Evolutionary conservation across 2,113 vertebrate genomes (phyloP), one percentile per base, ranked within the genome.

Genomic region (Alosa alosa): DNA sequence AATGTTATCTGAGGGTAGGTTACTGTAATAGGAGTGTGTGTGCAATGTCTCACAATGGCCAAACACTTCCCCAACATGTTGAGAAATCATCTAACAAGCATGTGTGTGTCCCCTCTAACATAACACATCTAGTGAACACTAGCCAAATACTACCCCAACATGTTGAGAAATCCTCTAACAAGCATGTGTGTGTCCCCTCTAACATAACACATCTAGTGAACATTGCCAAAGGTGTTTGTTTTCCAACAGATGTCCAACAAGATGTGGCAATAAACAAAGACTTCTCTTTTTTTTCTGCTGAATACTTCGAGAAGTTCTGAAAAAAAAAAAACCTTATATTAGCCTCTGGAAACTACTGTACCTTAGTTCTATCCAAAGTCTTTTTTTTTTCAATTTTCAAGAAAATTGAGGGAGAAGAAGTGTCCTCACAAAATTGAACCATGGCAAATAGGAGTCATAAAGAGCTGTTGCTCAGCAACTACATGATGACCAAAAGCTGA

Each of bases 391-490:
- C n/a, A n/a, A n/a, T n/a, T n/a, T n/a, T n/a, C n/a, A n/a, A n/a
- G 9, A 78, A 36, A 39, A 39, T 39, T 18, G 13, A 15, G 36
- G 72, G 15, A 78, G 72, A 78, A n/a, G n/a, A n/a, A n/a, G n/a
- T n/a, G n/a, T n/a, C n/a, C n/a, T n/a, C n/a, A n/a, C n/a, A n/a
- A n/a, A n/a, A n/a, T n/a, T n/a, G 4, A 6, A 78, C 4, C 72
- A 78, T 39, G 13, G 31, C 64, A 49, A 78, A 83, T 41, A 10
- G 83, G 75, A 78, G 22, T 4, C 50, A 82, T 84, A 15, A 5
- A 47, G 10, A 60, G 84, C 46, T 86, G 84, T 86, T 86, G 84
- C 84, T 50, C 64, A 60, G 82, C 82, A 83, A 85, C 84, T 25
- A 31, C 46, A n/a, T n/a, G n/a, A n/a, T n/a, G n/a, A n/a, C n/a